A percentile compares a stretch with the other conserved stretches of the same genome.
Evolutionary conservation across 2,113 vertebrate species (phyloP).

Genomic region (cattle (Bos taurus)): ARS-UCD2.0 NC_037332.1:48461001-48461500

Average conservation of each 20-base stretch:
- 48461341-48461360: neutral
- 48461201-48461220: neutral
- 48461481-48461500: conserved; percentile 62
- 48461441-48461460: conserved; percentile 47
- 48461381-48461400: neutral
- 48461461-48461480: conserved; percentile 59
- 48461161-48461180: neutral
- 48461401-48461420: conserved; percentile 28
- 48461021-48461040: neutral
- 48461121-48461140: neutral
- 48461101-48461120: neutral
- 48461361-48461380: neutral
- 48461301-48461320: neutral
- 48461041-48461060: neutral
- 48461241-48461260: neutral
- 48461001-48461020: neutral
- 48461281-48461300: neutral
- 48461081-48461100: neutral
- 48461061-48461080: neutral
- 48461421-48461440: conserved; percentile 40
- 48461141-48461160: neutral
- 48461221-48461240: neutral
- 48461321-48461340: neutral
- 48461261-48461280: neutral
- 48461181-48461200: neutral